These are phyloP conservation scores for Nesometra sesokonis DNA, from an alignment of 35 echinoderm and acorn worm species.

Conservation along the genomic window DNA sequence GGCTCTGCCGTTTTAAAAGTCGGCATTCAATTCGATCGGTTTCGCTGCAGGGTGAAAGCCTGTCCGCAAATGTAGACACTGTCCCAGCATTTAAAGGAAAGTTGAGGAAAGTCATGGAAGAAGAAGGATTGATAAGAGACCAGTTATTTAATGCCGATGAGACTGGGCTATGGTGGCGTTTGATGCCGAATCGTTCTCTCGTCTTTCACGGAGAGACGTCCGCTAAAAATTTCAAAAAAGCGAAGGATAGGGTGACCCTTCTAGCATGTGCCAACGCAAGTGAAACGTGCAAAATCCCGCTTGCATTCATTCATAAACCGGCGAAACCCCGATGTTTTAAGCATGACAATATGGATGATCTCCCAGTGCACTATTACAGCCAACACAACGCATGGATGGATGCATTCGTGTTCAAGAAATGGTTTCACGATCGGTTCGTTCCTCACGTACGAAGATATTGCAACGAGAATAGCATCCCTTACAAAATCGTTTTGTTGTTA, in stretches of 20 bases:
- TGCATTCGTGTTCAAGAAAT: not conserved
- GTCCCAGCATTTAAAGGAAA: conserved; percentile 1
- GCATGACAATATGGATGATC: conserved; percentile 7
- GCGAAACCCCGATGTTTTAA: conserved; percentile 17
- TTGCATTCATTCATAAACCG: conserved; percentile 2
- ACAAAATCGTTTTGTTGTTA: conserved; percentile 7
- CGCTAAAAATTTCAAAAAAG: not conserved
- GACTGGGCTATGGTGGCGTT: not conserved
- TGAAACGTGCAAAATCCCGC: conserved; percentile 1
- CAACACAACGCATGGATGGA: conserved; percentile 24
- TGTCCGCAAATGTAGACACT: not conserved
- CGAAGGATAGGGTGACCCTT: conserved; percentile 5
- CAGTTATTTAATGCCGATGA: conserved; percentile 1
- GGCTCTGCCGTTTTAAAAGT: too few species aligned
- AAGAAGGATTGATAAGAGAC: conserved; percentile 2
- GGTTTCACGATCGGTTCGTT: not conserved
- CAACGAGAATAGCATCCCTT: not conserved
- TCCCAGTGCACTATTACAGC: conserved; percentile 2
- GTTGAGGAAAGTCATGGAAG: not conserved
- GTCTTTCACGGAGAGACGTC: not conserved
- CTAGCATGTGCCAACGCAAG: not conserved
- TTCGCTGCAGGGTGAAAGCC: not conserved
- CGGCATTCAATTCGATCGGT: not conserved
- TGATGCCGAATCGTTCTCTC: conserved; percentile 1
- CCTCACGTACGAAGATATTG: not conserved